Percentiles rank a stretch among this genome's conserved stretches.
Conservation (phyloP, 2,797 vertebrate genomes). For the Peromyscus melanophrys region DNA sequence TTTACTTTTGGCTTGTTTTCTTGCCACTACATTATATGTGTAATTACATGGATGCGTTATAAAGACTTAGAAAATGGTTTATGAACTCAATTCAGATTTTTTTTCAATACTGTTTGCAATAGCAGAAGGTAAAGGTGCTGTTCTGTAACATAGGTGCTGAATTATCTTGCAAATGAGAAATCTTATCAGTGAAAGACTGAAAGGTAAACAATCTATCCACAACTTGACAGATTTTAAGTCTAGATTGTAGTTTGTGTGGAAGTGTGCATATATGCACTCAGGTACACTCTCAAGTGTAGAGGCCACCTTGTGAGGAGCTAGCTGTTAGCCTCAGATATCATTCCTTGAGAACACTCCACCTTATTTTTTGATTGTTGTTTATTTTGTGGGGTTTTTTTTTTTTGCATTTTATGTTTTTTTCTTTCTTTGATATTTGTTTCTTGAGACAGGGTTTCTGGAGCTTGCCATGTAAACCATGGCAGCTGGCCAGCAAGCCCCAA, state of each 20-base stretch:
- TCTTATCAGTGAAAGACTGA: slow-evolving; percentile 45
- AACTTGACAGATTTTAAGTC: slow-evolving; percentile 21
- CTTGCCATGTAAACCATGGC: background rate
- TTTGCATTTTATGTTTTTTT: background rate
- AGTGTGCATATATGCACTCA: background rate
- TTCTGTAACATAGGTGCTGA: slow-evolving; percentile 43
- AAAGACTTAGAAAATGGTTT: slow-evolving; percentile 9
- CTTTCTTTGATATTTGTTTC: background rate
- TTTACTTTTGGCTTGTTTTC: slow-evolving; percentile 35
- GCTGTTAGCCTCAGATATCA: background rate
- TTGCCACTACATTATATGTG: background rate
- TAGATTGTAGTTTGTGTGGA: background rate
- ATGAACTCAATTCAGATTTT: slow-evolving; percentile 41
- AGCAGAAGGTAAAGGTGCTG: slow-evolving; percentile 8
- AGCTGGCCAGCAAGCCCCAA: no score
- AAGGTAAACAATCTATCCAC: slow-evolving; percentile 2
- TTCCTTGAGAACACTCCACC: background rate
- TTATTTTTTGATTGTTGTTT: background rate
- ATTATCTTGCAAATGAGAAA: slow-evolving; percentile 20
- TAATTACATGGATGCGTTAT: background rate
- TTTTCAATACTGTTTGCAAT: slow-evolving; percentile 28
- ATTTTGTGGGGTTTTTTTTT: background rate
- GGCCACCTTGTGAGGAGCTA: no score
- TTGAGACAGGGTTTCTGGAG: background rate
- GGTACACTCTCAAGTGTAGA: background rate